These are phyloP conservation scores for Ceratoteleas bidentatus DNA, from an alignment of 1,140 invertebrate genomes.

Conservation along the genomic window DNA sequence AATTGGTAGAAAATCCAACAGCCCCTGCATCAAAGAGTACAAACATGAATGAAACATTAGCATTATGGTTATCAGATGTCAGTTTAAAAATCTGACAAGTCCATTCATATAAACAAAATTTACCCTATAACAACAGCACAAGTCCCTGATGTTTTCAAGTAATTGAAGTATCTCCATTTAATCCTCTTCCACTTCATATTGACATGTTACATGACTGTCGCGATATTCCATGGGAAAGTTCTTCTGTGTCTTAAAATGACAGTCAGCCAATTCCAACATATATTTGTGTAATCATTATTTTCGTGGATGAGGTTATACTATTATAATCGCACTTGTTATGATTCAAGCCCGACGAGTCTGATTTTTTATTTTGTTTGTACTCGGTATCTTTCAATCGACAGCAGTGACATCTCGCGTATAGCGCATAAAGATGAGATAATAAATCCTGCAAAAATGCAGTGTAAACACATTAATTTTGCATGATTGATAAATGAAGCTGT, in stretches of 20 bases:
- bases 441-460: background rate
- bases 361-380: too few species aligned
- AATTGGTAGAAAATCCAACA: constrained; percentile 77
- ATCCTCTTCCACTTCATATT: constrained; percentile 43
- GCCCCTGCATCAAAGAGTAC: constrained; percentile 65
- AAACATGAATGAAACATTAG: background rate
- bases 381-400: too few species aligned
- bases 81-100: constrained; percentile 7
- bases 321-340: too few species aligned
- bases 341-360: too few species aligned
- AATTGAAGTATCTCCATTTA: constrained; percentile 66
- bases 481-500: too few species aligned
- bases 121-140: constrained; percentile 74
- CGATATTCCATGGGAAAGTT: background rate
- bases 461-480: background rate
- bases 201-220: background rate
- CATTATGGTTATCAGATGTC: background rate
- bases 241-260: too few species aligned
- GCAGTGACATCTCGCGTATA: too few species aligned
- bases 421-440: too few species aligned
- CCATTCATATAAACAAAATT: background rate
- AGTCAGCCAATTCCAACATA: too few species aligned
- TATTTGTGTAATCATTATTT: too few species aligned
- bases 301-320: too few species aligned
- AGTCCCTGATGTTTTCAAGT: constrained; percentile 72